Evolutionary conservation across 2,113 vertebrate genomes (phyloP), one percentile per base, ranked within the genome.

Genomic region (Etheostoma cragini): DNA sequence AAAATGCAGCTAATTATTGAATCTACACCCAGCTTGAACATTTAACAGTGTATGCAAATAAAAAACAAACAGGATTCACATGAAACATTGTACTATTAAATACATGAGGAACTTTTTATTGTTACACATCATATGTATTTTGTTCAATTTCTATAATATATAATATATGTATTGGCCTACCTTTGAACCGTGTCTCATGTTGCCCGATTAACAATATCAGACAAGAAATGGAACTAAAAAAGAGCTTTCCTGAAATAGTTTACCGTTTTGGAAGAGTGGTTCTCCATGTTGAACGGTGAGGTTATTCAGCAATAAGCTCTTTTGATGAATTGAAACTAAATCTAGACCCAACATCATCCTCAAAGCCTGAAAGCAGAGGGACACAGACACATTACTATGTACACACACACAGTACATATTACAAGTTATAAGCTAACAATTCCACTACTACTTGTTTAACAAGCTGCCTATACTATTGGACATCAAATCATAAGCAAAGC

Each of bases 311-410:
- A 96, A 96, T 24, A 98, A 11, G 0, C 95, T 95, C 24, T 54
- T 81, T 3, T 89, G 93, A 30, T 16, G 60, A 8, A 95, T 68
- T 63, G 84, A 84, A 53, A 98, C 95, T 4, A 93, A 80, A 76
- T 97, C 95, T 0, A 93, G 82, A 14, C 97, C 97, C 0, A 98
- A 90, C 86, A 94, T 94, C 93, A 98, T 90, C 82, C 53, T 91
- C 47, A 98, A 92, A 26, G 69, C 92, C 96, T 95, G 81, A 70
- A 69, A 76, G 50, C 19, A 72, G 17, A 86, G 8, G 8, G 4
- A 7, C 17, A 74, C 38, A 72, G 12, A 65, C 7, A 47, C 46
- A 54, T 63, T 19, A n/a, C n/a, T 24, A 82, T 38, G 35, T 12
- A 16, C 24, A 4, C 17, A 52, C 17, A 1, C 6, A 54, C 52